Evolutionary conservation across 1,140 invertebrate genomes (phyloP).

Genomic region (Hylaeus volcanicus): DNA sequence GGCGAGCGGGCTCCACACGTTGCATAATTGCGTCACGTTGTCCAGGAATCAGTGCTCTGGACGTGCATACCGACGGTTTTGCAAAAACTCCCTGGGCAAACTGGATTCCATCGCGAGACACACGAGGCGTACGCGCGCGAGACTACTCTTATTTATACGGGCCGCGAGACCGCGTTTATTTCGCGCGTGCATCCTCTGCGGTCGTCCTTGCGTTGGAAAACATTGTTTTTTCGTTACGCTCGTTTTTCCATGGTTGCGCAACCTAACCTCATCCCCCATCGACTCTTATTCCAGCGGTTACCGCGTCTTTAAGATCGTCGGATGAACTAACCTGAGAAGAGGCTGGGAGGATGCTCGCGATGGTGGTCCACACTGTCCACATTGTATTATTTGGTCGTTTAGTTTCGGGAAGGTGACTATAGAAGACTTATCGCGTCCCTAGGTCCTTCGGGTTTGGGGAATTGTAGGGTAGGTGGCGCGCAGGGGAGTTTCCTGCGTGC

Average conservation of each 20-base stretch:
- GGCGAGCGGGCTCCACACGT: slow-evolving; percentile 24
- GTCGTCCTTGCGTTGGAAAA: slow-evolving; percentile 11
- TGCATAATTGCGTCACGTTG: slow-evolving; percentile 67
- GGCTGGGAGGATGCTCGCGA: too few relatives aligned
- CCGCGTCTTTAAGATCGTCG: too few relatives aligned
- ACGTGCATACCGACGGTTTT: slow-evolving; percentile 39
- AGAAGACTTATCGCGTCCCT: too few relatives aligned
- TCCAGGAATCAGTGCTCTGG: slow-evolving; percentile 54
- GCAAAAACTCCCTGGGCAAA: slow-evolving; percentile 54
- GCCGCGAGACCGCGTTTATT: slow-evolving; percentile 9
- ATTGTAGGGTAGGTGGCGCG: too few relatives aligned
- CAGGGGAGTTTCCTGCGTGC: too few relatives aligned
- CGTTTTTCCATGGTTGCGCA: not conserved
- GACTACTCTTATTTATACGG: slow-evolving; percentile 6
- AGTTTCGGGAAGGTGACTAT: too few relatives aligned
- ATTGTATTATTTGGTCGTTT: too few relatives aligned
- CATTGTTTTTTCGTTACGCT: not conserved
- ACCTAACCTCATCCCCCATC: too few relatives aligned
- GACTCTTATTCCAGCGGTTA: too few relatives aligned
- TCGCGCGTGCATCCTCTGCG: slow-evolving; percentile 14
- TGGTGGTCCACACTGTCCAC: too few relatives aligned
- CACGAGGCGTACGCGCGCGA: not conserved
- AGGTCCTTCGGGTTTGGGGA: too few relatives aligned
- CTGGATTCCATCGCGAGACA: slow-evolving; percentile 50
- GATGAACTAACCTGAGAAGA: too few relatives aligned